These are phyloP conservation scores for Quiscalus mexicanus DNA, from an alignment of 2,113 vertebrate genomes.

Conservation along the genomic window DNA sequence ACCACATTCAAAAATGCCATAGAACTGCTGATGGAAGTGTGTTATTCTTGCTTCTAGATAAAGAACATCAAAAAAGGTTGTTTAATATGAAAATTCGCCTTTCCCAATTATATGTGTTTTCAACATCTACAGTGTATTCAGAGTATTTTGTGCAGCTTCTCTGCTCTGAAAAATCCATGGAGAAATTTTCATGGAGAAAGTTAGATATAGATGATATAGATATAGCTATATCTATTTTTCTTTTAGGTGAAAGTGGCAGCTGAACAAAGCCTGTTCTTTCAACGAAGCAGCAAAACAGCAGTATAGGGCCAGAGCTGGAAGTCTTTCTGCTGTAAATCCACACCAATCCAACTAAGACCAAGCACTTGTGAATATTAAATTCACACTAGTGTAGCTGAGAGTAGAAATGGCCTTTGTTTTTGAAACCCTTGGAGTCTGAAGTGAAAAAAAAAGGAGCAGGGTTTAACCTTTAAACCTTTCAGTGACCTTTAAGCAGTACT, in stretches of 20 bases:
- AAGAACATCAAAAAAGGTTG: background rate
- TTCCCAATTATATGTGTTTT: background rate
- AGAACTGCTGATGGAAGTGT: background rate
- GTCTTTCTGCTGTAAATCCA: constrained; percentile 16
- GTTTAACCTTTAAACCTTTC: constrained; percentile 51
- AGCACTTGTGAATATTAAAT: constrained; percentile 1
- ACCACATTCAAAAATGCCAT: background rate
- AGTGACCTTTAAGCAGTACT: constrained; percentile 31
- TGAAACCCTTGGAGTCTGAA: background rate
- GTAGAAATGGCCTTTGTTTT: constrained; percentile 14
- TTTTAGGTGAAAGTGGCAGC: background rate
- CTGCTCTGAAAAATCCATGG: background rate
- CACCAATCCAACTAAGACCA: background rate
- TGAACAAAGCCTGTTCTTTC: background rate
- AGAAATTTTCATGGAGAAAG: background rate
- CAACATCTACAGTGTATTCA: background rate
- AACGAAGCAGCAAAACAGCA: background rate
- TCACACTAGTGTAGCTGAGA: background rate
- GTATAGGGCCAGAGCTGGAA: background rate
- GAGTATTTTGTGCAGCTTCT: background rate
- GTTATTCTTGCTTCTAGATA: background rate
- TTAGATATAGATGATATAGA: background rate
- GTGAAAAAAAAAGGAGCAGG: background rate
- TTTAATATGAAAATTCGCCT: background rate
- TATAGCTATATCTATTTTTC: background rate